Conservation (phyloP, 2,113 vertebrate genomes). For the Glareola pratincola region DNA sequence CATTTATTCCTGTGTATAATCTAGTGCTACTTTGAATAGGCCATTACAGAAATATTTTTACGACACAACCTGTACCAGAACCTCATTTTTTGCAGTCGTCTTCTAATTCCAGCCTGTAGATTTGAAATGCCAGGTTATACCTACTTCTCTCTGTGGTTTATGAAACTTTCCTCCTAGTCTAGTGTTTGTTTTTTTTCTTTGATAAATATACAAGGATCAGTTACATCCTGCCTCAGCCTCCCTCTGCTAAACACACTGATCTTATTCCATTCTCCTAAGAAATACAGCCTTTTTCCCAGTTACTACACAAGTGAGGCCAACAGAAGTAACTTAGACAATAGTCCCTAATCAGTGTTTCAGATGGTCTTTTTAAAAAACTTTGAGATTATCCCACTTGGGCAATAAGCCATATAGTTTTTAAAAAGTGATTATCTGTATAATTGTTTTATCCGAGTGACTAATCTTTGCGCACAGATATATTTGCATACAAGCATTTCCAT, state of each 20-base stretch:
- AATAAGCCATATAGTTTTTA: not conserved
- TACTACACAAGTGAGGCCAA: not conserved
- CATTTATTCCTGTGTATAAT: not conserved
- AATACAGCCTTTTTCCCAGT: not conserved
- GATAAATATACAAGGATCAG: not conserved
- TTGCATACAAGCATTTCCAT: not conserved
- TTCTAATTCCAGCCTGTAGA: not conserved
- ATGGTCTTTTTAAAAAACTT: not conserved
- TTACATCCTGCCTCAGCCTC: not conserved
- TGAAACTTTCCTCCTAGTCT: not conserved
- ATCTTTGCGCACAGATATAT: not conserved
- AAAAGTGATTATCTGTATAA: not conserved
- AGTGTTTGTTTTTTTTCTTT: not conserved
- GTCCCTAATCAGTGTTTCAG: not conserved
- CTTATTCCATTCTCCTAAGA: not conserved
- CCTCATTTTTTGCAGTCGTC: not conserved
- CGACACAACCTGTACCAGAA: not conserved
- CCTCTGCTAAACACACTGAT: not conserved
- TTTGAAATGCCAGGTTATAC: not conserved
- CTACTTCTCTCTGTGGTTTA: not conserved
- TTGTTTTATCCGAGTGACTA: not conserved
- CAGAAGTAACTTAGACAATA: not conserved
- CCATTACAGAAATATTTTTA: not conserved
- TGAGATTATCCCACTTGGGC: not conserved
- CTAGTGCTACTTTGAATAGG: not conserved